These are phyloP conservation scores for Vireo griseus DNA, from an alignment of 2,797 vertebrate genomes.

Conservation along the genomic window DNA sequence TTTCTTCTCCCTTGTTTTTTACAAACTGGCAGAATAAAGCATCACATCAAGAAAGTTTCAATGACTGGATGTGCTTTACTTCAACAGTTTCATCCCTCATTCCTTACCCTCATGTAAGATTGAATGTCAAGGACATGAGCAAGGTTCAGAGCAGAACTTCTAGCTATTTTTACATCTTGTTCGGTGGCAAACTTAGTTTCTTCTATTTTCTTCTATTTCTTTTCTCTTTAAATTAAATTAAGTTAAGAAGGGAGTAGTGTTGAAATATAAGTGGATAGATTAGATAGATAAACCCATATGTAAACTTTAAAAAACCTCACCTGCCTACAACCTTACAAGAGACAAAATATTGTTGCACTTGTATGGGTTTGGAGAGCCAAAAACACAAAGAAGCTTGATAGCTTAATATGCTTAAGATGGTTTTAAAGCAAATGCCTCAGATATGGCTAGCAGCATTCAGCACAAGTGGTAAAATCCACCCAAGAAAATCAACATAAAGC, in stretches of 20 bases:
- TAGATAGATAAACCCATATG: background rate
- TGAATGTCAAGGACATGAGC: background rate
- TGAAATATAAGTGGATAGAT: background rate
- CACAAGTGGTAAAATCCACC: background rate
- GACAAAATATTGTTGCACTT: background rate
- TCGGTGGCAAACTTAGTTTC: background rate
- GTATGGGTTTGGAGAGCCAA: background rate
- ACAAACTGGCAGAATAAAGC: background rate
- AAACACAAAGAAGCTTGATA: background rate
- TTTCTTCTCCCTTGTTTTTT: background rate
- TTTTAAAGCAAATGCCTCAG: background rate
- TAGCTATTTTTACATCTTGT: background rate
- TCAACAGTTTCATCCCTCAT: background rate
- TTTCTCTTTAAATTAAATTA: background rate
- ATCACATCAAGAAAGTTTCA: background rate
- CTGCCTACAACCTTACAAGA: background rate
- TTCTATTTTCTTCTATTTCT: background rate
- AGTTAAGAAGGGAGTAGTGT: background rate
- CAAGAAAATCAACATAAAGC: constrained; percentile 32
- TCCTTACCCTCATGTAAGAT: background rate
- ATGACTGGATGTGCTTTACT: background rate
- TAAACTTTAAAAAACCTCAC: background rate
- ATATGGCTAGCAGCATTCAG: background rate
- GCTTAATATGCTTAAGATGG: background rate
- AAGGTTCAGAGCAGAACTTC: background rate